A percentile compares a stretch with the other conserved stretches of the same genome.
These are phyloP conservation scores for Ceyx cyanopectus DNA, from an alignment of 2,113 vertebrate species.

Conservation along the genomic window DNA sequence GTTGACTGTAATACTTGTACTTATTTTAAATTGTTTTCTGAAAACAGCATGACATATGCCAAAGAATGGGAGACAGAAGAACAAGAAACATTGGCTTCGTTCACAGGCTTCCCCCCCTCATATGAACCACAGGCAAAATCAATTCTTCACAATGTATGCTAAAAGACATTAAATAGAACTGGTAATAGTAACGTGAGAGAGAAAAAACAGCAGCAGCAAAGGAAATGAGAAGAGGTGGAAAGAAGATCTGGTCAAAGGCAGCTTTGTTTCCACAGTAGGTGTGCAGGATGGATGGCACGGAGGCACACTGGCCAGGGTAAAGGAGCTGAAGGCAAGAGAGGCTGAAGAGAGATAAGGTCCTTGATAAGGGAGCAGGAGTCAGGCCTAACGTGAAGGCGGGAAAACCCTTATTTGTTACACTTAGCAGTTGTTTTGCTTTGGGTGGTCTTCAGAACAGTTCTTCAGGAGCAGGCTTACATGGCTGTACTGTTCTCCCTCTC, in stretches of 20 bases:
- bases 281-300: neutral
- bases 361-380: neutral
- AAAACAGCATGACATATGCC: neutral
- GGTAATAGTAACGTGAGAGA: neutral
- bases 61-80: neutral
- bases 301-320: accelerated
- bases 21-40: neutral
- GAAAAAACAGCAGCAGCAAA: neutral
- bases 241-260: neutral
- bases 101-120: neutral
- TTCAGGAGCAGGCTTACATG: neutral
- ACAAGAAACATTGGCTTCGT: neutral
- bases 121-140: neutral
- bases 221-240: neutral
- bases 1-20: neutral
- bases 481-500: neutral
- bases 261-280: neutral
- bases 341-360: neutral
- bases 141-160: neutral
- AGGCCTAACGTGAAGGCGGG: neutral
- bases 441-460: neutral
- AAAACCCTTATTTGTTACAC: neutral
- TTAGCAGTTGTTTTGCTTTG: neutral
- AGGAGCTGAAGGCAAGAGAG: neutral
- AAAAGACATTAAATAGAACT: neutral